Percentiles rank a stretch among this genome's conserved stretches.
Evolutionary conservation across 2,113 vertebrate species (phyloP).

Genomic region (Coracopsis vasa): DNA sequence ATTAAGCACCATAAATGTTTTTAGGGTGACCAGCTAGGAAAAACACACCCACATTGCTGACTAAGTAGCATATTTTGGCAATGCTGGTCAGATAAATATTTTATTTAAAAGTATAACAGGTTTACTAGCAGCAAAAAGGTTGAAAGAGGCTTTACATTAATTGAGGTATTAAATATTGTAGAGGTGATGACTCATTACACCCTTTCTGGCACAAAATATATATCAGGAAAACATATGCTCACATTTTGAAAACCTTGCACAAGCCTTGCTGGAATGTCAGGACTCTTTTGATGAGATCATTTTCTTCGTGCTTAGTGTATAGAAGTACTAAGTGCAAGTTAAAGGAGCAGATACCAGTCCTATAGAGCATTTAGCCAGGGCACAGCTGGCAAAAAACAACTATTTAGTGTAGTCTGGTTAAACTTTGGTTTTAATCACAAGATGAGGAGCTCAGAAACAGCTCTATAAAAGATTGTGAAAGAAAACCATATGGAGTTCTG

Average conservation of each 20-base stretch:
- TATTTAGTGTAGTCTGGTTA: not conserved
- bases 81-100: not conserved
- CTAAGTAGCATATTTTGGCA: conserved; percentile 39
- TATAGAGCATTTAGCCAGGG: not conserved
- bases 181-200: conserved; percentile 56
- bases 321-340: not conserved
- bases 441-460: not conserved
- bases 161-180: conserved; percentile 23
- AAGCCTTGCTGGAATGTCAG: conserved; percentile 1
- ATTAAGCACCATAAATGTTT: not conserved
- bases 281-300: conserved; percentile 27
- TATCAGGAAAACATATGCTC: conserved; percentile 32
- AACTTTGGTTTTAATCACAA: conserved; percentile 9
- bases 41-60: not conserved
- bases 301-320: not conserved
- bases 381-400: not conserved
- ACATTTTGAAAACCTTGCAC: conserved; percentile 33
- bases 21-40: not conserved
- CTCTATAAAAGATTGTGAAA: not conserved
- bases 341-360: not conserved
- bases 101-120: conserved; percentile 21
- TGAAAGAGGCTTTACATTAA: conserved; percentile 42
- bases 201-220: conserved; percentile 37
- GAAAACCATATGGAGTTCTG: not conserved
- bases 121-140: conserved; percentile 48